Evolutionary conservation across 2,113 vertebrate genomes (phyloP).

Genomic region (Scartelaos histophorus): DNA sequence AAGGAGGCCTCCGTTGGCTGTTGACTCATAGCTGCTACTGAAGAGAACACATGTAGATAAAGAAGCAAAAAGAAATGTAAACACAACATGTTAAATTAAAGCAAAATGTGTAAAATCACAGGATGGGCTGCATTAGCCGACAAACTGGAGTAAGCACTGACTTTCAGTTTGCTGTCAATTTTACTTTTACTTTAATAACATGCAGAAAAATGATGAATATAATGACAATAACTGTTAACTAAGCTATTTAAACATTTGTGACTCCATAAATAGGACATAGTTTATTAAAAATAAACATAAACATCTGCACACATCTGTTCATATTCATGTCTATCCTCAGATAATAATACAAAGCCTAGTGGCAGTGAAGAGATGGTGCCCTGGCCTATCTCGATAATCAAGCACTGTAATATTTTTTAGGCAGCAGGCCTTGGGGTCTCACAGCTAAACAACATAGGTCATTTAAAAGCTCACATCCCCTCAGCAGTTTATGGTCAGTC

Average conservation of each 20-base stretch:
- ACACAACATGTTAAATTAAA: neutral
- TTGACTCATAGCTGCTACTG: neutral
- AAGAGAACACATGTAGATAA: neutral
- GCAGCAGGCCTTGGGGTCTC: slow-evolving; percentile 45
- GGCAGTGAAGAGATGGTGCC: slow-evolving; percentile 22
- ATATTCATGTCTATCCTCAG: neutral
- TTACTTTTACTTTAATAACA: too few species aligned
- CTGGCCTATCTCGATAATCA: slow-evolving; percentile 33
- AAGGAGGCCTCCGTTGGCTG: neutral
- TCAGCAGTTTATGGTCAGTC: slow-evolving; percentile 43
- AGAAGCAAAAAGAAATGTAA: neutral
- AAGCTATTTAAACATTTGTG: too few species aligned
- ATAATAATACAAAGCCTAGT: neutral
- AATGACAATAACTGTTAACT: too few species aligned
- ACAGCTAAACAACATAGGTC: slow-evolving; percentile 58
- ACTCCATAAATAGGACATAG: too few species aligned
- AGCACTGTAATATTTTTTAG: slow-evolving; percentile 42
- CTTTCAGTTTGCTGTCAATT: too few species aligned
- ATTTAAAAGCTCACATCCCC: slow-evolving; percentile 46
- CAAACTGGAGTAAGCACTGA: too few species aligned
- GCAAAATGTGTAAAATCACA: neutral
- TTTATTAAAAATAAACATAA: neutral
- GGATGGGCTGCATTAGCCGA: neutral
- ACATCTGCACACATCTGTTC: neutral
- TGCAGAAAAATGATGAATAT: too few species aligned